Conservation (phyloP, 1,140 invertebrate genomes). For the Bacillus rossius region DNA sequence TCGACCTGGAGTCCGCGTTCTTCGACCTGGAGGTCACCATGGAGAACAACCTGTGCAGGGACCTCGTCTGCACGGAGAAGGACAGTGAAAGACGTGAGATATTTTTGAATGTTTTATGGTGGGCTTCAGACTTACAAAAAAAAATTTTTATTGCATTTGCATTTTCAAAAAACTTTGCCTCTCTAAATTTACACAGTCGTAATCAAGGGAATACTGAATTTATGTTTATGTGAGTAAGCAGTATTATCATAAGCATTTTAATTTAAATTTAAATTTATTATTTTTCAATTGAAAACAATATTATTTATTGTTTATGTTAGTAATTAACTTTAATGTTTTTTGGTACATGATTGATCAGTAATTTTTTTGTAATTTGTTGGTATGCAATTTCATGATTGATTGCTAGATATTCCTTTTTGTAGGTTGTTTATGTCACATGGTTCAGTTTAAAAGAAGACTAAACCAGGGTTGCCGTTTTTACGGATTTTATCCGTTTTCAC, state of each 20-base stretch:
- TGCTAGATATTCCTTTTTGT: too few species aligned
- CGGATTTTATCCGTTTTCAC: too few species aligned
- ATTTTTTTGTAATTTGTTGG: slow-evolving; percentile 15
- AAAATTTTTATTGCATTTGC: background rate
- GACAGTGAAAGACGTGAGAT: slow-evolving; percentile 41
- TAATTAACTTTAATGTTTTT: slow-evolving; percentile 3
- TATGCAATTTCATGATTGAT: too few species aligned
- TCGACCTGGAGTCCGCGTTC: slow-evolving; percentile 67
- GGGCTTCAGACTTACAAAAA: background rate
- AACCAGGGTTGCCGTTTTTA: too few species aligned
- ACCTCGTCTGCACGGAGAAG: slow-evolving; percentile 57
- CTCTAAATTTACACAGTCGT: background rate
- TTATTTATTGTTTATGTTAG: background rate
- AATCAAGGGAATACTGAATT: too few species aligned
- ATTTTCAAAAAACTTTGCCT: background rate
- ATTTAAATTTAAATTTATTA: too few species aligned
- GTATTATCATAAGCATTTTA: too few species aligned
- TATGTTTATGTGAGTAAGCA: too few species aligned
- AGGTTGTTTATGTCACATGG: too few species aligned
- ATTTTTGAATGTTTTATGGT: slow-evolving; percentile 1
- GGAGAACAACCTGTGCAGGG: slow-evolving; percentile 69
- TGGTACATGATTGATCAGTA: background rate
- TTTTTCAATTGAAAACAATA: background rate
- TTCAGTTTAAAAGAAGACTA: too few species aligned
- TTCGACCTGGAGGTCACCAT: slow-evolving; percentile 85